Evolutionary conservation across 2,888 invertebrate species (phyloP).

Genomic region (Caenorhabditis auriculariae): DNA sequence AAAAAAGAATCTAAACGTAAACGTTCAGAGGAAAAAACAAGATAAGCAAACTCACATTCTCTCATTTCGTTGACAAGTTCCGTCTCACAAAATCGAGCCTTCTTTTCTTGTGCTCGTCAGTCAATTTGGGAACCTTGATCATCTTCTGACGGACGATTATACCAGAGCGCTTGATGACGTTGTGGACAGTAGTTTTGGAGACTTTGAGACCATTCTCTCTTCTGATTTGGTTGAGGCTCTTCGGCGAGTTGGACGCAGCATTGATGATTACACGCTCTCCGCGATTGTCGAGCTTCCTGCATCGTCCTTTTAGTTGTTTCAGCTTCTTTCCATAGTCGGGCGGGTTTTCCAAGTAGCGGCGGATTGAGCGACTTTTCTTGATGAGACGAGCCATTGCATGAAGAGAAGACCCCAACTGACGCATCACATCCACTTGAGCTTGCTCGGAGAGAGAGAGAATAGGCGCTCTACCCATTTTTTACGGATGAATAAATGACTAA

Average conservation of each 20-base stretch:
- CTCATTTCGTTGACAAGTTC: slow-evolving; percentile 1
- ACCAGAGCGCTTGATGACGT: not conserved
- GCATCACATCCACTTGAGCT: not conserved
- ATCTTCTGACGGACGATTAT: slow-evolving; percentile 2
- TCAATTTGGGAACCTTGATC: slow-evolving; percentile 1
- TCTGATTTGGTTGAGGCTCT: slow-evolving; percentile 1
- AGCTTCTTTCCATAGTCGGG: not conserved
- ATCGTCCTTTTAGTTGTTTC: not conserved
- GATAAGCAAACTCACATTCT: not conserved
- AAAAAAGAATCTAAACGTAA: slow-evolving; percentile 9
- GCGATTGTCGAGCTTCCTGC: not conserved
- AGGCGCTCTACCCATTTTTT: slow-evolving; percentile 4
- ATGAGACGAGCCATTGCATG: not conserved
- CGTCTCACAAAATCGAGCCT: not conserved
- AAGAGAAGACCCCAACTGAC: not conserved
- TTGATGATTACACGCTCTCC: not conserved
- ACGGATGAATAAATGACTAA: too few species aligned
- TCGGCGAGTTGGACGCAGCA: not conserved
- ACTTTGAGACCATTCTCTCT: not conserved
- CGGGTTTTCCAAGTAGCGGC: not conserved
- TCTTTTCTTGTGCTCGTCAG: not conserved
- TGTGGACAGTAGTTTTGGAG: not conserved
- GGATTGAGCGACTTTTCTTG: slow-evolving; percentile 1
- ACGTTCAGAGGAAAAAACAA: not conserved
- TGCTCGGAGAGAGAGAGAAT: not conserved